Conservation (phyloP, 2,113 vertebrate genomes). For the Morphnarchus princeps region DNA sequence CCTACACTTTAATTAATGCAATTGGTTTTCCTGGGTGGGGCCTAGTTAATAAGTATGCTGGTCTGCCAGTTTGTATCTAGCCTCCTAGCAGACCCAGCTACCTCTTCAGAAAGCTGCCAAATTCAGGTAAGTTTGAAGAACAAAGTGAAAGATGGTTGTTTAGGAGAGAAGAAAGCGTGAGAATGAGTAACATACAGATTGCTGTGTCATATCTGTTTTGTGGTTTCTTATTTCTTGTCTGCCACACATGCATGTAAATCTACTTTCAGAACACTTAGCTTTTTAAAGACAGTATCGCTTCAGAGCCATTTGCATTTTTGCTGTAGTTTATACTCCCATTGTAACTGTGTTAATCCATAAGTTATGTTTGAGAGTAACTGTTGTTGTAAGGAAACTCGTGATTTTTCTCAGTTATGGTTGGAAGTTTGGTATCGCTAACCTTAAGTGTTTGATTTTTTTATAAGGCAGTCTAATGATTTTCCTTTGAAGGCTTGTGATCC, state of each 20-base stretch:
- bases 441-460: not conserved
- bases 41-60: not conserved
- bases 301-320: not conserved
- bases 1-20: not conserved
- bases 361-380: not conserved
- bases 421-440: not conserved
- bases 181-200: not conserved
- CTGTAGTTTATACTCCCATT: not conserved
- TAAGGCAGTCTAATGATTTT: slow-evolving; percentile 16
- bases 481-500: slow-evolving; percentile 27
- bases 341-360: not conserved
- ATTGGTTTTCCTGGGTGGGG: not conserved
- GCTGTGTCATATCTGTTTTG: not conserved
- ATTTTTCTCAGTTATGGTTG: not conserved
- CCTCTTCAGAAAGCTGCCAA: not conserved
- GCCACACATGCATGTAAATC: fast-evolving
- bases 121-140: not conserved
- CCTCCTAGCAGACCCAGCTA: not conserved
- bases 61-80: not conserved
- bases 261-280: not conserved
- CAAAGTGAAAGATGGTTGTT: not conserved
- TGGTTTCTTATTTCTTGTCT: not conserved
- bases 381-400: not conserved
- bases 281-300: not conserved
- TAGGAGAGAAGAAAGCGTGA: not conserved